These are phyloP conservation scores for Zaprionus tsacasi DNA, from an alignment of 1,140 invertebrate species.

Conservation along the genomic window DNA sequence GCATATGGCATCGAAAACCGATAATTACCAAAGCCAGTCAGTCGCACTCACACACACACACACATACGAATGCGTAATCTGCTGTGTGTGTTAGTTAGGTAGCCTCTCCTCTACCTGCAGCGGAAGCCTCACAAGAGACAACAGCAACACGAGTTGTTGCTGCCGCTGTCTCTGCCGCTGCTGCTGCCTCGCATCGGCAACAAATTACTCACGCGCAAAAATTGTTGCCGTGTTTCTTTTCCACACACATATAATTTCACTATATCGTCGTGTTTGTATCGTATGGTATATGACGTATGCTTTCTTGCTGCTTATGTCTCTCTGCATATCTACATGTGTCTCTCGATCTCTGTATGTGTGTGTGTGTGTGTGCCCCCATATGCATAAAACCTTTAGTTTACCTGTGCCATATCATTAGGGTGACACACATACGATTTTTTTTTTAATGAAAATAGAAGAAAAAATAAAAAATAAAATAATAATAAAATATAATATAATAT, in stretches of 20 bases:
- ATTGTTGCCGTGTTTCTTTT: constrained; percentile 61
- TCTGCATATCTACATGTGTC: constrained; percentile 3
- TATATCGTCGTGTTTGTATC: constrained; percentile 6
- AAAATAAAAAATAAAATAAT: background rate
- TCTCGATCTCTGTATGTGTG: constrained; percentile 2
- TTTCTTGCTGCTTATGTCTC: constrained; percentile 46
- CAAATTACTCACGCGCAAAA: constrained; percentile 82
- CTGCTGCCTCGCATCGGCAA: constrained; percentile 42
- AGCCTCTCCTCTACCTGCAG: constrained; percentile 60
- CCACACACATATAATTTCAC: constrained; percentile 71
- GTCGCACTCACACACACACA: constrained; percentile 33
- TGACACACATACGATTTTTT: constrained; percentile 26
- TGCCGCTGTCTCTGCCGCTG: constrained; percentile 3
- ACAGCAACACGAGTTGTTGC: constrained; percentile 28
- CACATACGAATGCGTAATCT: constrained; percentile 42
- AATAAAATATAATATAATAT: background rate
- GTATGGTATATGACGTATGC: constrained; percentile 61
- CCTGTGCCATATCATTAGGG: constrained; percentile 47
- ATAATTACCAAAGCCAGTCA: constrained; percentile 70
- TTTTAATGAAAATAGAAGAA: background rate
- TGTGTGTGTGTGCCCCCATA: constrained; percentile 59
- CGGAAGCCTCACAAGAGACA: constrained; percentile 76
- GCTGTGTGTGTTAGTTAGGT: constrained; percentile 27
- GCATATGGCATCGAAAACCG: constrained; percentile 81
- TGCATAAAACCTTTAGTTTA: constrained; percentile 57